Base-by-base conservation (phyloP, 92 coral and sea anemone genomes). In the Heliopora coerulea region DNA sequence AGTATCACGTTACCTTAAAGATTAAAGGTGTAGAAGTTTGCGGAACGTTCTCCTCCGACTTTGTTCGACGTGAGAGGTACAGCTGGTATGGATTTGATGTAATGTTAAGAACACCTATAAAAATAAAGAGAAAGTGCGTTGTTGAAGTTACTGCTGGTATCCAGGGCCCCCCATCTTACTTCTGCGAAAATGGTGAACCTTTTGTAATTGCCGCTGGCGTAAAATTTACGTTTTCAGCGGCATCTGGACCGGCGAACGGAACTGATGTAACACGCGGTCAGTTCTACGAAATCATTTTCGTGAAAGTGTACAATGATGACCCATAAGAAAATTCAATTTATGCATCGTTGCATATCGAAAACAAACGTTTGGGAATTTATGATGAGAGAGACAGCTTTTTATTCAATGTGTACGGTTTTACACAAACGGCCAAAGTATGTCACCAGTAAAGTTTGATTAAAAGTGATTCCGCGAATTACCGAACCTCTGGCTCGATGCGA, bases 131-230 rank as follows among this genome's bases (percentile, higher is more conserved):
- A 49, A 69, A 79, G 74, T 39, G 49, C 46, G 83, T 78, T 57
- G 84, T 87, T 73, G 61, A 58, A n/a, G 46, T 90, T 21, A 59
- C 68, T 27, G 89, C 88, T 2, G 34, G 69, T 35, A 80, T 90
- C 31, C 65, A 80, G 18, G 96, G 96, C 41, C 89, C 89, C 3
- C 89, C 89, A 0, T 87, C 96, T 0, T 83, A 44, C 52, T 88
- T 84, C 35, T 92, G 91, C 21, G 78, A 73, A 40, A 83, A 82
- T 21, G 91, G 89, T 23, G 48, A 52, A 15, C 65, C 78, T 0
- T 58, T 58, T 12, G 56, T 87, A 10, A 78, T 83, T 11, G 74
- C 78, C 7, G 88, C 75, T 8, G 88, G 65, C 3, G 62, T 75
- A 30, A 72, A 65, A 56, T 75, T 90, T 30, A 77, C 59, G 19